Base-by-base conservation (phyloP, 2,888 invertebrate species). In the Acronicta psi region DNA sequence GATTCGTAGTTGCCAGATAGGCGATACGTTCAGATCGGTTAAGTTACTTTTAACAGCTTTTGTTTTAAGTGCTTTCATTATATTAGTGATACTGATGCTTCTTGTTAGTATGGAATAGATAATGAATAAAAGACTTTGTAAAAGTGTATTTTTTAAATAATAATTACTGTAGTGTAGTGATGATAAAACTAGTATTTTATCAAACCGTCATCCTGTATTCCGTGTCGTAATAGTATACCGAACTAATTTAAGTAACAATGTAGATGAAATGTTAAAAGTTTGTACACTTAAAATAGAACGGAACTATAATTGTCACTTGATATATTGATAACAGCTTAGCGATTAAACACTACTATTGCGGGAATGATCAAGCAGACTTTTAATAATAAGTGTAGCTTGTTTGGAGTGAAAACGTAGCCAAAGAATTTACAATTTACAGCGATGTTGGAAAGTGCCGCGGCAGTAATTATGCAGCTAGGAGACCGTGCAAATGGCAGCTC, bases 381-480 rank as follows among this genome's bases (percentile, higher is more conserved):
- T 52, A 13, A 52, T 42, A 53, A 51, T 31, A 56, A 55, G 25
- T 67, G 60, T 56, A 38, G 62, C 47, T 69, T 59, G 50, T 74
- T 74, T 54, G 53, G 25, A 36, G 49, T 18, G 43, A 55, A 65
- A 70, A 58, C 42, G 50, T 55, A 57, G 51, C 45, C 29, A 63
- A 56, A 70, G 46, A 61, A 49, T 64, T 46, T 37, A 41, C 59
- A 65, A 72, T 73, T 73, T 67, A 47, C 60, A 57, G 59, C 57
- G 47, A 66, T 57, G 63, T 64, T 59, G 56, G 51, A 49, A 63
- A 75, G 62, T 60, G 54, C 45, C 45, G 54, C 20, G 44, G 9
- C 55, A 60, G 73, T 75, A 75, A 75, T 75, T 75, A 64, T 71
- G 59, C 56, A 58, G 61, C 62, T 58, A 59, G 59, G 53, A 50